A percentile compares a stretch with the other conserved stretches of the same genome.
phyloP scores from a whole-genome alignment of 1,140 invertebrate species.

The Drosophila setifemur region DNA sequence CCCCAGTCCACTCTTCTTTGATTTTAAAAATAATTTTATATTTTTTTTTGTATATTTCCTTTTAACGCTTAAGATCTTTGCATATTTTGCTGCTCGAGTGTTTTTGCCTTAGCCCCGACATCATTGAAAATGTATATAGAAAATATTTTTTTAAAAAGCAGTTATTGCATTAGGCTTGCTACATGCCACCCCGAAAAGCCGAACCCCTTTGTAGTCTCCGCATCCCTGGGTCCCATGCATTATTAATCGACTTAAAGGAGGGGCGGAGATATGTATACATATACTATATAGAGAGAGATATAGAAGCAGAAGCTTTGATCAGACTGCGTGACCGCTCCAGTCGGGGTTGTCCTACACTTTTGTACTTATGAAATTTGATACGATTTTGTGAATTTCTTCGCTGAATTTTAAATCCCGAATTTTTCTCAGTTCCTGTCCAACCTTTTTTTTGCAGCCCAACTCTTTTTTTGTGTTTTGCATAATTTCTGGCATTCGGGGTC shows the following conservation, averaged over 20 bases:
- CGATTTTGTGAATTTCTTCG: conserved; percentile 49
- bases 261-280: background rate
- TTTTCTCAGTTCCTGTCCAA: background rate
- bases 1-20: background rate
- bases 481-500: conserved; percentile 33
- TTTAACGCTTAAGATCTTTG: conserved; percentile 56
- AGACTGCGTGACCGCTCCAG: conserved; percentile 61
- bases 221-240: conserved; percentile 56
- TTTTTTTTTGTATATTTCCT: conserved; percentile 18
- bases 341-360: conserved; percentile 34
- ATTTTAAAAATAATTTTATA: background rate
- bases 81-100: conserved; percentile 50
- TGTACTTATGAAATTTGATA: conserved; percentile 78
- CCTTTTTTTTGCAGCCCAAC: conserved; percentile 10
- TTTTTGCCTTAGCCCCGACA: background rate
- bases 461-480: conserved; percentile 45
- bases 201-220: conserved; percentile 34
- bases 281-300: background rate
- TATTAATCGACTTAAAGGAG: conserved; percentile 53
- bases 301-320: conserved; percentile 57
- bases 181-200: conserved; percentile 13
- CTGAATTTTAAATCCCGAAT: conserved; percentile 16
- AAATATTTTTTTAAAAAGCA: conserved; percentile 56
- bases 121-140: conserved; percentile 71
- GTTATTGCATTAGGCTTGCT: conserved; percentile 65